Base-by-base conservation (phyloP, 2,113 vertebrate genomes). In the Pachycephala philippinensis region DNA sequence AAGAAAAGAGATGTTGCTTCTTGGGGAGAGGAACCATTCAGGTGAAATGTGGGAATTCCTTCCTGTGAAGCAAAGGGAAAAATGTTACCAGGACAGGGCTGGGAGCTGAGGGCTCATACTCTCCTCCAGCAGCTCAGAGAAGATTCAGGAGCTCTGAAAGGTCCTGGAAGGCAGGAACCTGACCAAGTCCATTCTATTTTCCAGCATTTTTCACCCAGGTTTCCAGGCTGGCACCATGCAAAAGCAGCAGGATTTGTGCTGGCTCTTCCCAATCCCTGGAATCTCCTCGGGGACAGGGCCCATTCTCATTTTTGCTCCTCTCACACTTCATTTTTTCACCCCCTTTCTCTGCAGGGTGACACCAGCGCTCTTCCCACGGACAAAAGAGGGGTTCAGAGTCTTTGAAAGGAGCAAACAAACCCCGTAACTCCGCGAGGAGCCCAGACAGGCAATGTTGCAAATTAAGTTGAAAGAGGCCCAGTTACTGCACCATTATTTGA, bases 401-500 rank as follows among this genome's bases (percentile, higher is more conserved):
- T 96, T 93, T 93, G 75, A 96, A 96, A 91, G 79, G 83, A 92
- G 75, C 92, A 96, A 96, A 89, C 75, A 93, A 95, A 89, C 81
- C 91, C 22, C 2, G 12, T 91, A 96, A 91, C 74, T 96, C 80
- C 95, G 84, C 35, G 56, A 95, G 83, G 76, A 94, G 91, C 93
- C 90, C 89, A 94, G 85, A 84, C 63, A 76, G 70, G 86, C 88
- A 87, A 59, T 89, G 86, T 78, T 95, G 95, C 93, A 96, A 97
- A 97, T 96, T 96, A 96, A 96, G 95, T 95, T 96, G 97, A 97
- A 96, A 96, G 81, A 82, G 87, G 33, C 86, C n/a, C 22, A 35
- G 80, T 90, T 54, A 90, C 96, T 74, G 70, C 64, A 31, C 64
- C 77, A 85, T 94, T 96, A 92, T 95, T 97, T 97, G 95, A 85